These are phyloP conservation scores for Crocuta crocuta DNA, from an alignment of 2,113 vertebrate genomes.

Conservation along the genomic window DNA sequence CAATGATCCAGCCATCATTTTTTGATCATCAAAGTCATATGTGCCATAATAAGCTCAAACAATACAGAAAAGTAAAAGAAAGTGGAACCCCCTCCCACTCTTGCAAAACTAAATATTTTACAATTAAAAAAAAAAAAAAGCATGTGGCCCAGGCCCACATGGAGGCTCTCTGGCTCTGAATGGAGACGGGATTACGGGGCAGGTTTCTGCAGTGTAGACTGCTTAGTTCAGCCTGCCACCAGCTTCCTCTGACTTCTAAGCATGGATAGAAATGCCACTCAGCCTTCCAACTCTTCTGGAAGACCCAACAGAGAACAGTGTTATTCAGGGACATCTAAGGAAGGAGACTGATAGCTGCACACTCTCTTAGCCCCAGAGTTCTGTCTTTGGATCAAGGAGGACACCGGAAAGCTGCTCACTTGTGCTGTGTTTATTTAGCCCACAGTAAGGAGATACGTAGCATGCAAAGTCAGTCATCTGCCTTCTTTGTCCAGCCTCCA, in stretches of 20 bases:
- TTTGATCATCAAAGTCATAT: neutral
- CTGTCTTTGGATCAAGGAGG: neutral
- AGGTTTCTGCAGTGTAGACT: neutral
- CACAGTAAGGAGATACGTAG: neutral
- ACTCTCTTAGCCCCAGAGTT: neutral
- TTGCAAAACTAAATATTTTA: neutral
- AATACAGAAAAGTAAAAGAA: neutral
- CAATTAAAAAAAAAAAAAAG: neutral
- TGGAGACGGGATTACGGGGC: too few species aligned
- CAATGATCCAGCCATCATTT: neutral
- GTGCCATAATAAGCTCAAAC: neutral
- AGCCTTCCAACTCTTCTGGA: neutral
- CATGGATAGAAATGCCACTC: neutral
- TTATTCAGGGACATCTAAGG: neutral
- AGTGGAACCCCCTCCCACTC: neutral
- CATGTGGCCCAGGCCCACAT: neutral
- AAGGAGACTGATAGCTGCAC: neutral
- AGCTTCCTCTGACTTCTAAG: neutral
- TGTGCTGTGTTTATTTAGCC: neutral
- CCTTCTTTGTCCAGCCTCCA: neutral
- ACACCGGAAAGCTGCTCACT: neutral
- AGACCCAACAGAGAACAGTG: neutral
- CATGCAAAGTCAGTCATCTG: accelerated
- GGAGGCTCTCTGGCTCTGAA: neutral
- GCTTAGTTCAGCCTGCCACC: neutral